Percentiles rank a stretch among this genome's conserved stretches.
Evolutionary conservation across 2,888 invertebrate species (phyloP).

Genomic region (Xylophagus ater): DNA sequence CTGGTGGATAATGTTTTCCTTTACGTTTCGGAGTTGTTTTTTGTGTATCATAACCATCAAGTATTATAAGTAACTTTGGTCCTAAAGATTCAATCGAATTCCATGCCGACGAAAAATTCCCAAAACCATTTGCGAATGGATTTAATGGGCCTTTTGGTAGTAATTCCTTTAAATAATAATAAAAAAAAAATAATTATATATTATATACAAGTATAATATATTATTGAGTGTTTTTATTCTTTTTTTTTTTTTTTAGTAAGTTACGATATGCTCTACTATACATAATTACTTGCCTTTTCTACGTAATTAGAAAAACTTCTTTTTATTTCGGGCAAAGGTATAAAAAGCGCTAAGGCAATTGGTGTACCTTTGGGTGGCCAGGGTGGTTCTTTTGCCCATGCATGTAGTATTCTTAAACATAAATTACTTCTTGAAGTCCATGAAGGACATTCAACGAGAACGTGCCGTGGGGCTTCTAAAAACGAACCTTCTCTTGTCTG

Average conservation of each 20-base stretch:
- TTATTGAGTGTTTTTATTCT: background rate
- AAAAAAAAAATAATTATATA: background rate
- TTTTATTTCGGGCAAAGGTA: constrained; percentile 43
- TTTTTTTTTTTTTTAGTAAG: background rate
- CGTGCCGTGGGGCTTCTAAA: constrained; percentile 42
- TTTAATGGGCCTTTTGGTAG: constrained; percentile 36
- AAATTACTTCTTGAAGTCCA: constrained; percentile 44
- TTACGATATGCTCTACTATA: background rate
- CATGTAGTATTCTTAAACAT: constrained; percentile 42
- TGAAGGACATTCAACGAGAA: constrained; percentile 44
- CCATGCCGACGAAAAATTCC: constrained; percentile 38
- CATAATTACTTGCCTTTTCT: constrained; percentile 23
- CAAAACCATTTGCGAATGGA: constrained; percentile 26
- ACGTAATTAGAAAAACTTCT: constrained; percentile 32
- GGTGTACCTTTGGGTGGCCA: constrained; percentile 35
- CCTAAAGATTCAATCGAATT: constrained; percentile 39
- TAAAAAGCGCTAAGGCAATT: constrained; percentile 42
- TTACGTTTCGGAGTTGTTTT: constrained; percentile 29
- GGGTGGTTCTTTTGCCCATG: constrained; percentile 42
- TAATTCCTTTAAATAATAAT: constrained; percentile 28
- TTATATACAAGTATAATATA: background rate
- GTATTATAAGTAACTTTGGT: constrained; percentile 41
- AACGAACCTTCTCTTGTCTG: constrained; percentile 41
- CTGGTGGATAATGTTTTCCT: constrained; percentile 37
- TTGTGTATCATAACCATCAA: constrained; percentile 42